Evolutionary conservation across 2,888 invertebrate species (phyloP).

Genomic region (Ashinkailepas kermadecensis): DNA sequence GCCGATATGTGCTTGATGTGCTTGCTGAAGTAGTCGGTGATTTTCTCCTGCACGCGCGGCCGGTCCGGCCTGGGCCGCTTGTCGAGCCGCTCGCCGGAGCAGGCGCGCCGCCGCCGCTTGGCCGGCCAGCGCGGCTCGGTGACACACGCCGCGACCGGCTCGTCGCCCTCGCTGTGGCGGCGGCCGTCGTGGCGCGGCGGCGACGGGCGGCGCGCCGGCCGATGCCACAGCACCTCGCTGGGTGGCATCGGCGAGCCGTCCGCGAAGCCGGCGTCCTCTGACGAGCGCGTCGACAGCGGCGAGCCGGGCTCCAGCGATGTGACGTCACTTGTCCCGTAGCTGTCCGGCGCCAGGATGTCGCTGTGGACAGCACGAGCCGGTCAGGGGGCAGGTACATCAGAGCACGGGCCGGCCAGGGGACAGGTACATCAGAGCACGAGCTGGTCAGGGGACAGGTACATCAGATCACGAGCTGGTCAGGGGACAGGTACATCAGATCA

Average conservation of each 20-base stretch:
- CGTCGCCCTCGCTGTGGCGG: neutral
- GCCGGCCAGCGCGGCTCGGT: neutral
- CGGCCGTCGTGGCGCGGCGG: neutral
- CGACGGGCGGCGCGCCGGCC: neutral
- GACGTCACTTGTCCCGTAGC: neutral
- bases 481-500: too few species aligned
- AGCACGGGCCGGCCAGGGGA: too few species aligned
- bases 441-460: too few species aligned
- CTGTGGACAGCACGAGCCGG: neutral
- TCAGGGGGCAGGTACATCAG: too few species aligned
- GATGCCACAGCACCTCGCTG: neutral
- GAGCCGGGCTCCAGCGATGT: constrained; percentile 14
- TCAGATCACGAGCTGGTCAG: too few species aligned
- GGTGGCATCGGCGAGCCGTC: neutral
- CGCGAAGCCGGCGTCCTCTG: neutral
- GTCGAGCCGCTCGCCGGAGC: neutral
- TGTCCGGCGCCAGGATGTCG: neutral
- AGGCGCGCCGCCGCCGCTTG: constrained; percentile 6
- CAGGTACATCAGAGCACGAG: too few species aligned
- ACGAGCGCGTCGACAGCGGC: neutral
- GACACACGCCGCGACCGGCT: neutral
- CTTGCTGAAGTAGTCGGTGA: constrained; percentile 16
- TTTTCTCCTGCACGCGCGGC: constrained; percentile 15
- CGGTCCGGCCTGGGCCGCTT: neutral
- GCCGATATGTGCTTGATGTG: constrained; percentile 16